phyloP scores from a whole-genome alignment of 2,113 vertebrate species.

The Peromyscus californicus region DNA sequence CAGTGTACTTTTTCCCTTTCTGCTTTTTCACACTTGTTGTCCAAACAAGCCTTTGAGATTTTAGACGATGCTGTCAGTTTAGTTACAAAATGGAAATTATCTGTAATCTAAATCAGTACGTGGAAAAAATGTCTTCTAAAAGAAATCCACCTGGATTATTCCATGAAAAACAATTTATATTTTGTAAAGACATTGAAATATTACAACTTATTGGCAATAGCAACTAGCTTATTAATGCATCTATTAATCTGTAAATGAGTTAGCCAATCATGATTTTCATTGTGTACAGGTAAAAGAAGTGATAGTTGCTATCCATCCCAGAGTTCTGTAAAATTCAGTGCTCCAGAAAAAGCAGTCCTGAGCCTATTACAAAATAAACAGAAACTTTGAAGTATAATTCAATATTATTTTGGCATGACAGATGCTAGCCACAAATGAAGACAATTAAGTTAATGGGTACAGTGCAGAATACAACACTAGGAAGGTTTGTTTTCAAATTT shows the following conservation, averaged over 20 bases:
- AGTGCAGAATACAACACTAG: neutral
- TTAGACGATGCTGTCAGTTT: neutral
- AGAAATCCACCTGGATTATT: neutral
- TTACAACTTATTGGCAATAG: neutral
- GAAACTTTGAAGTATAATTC: constrained; percentile 12
- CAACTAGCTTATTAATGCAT: neutral
- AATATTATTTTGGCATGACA: constrained; percentile 31
- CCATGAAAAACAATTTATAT: neutral
- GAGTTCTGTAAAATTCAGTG: constrained; percentile 7
- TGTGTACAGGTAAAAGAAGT: constrained; percentile 3
- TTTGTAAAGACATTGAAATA: neutral
- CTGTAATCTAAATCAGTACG: neutral
- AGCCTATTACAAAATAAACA: neutral
- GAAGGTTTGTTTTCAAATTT: neutral
- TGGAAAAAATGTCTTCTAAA: neutral
- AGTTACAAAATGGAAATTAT: neutral
- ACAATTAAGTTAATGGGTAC: neutral
- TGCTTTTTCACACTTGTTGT: neutral
- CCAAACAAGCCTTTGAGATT: neutral
- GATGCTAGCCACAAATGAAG: neutral
- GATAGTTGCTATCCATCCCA: neutral
- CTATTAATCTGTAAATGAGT: neutral
- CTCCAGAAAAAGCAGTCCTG: neutral
- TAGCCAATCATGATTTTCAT: neutral
- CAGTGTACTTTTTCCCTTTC: neutral